Base-by-base conservation (phyloP, 1,140 invertebrate species). In the Lucilia cuprina region DNA sequence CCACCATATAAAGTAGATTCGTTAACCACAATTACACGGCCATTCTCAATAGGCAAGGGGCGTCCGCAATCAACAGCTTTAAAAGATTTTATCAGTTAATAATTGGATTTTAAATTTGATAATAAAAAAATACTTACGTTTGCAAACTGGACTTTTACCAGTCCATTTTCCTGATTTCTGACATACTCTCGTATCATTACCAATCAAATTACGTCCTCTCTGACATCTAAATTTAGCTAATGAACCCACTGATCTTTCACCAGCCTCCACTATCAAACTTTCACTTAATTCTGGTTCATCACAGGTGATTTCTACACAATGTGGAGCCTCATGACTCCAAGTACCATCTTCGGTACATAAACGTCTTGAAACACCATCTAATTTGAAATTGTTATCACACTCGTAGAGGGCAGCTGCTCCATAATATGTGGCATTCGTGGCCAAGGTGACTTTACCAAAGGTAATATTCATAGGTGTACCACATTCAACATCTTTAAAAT, bases 321-420 rank as follows among this genome's bases (percentile, higher is more conserved):
- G 90, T 0, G 97, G 97, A 9, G 94, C 91, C 75, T 94, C 94
- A 9, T 95, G 95, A 85, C 95, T 96, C 96, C 97, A 97, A 0
- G 96, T 96, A 17, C 95, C 96, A 90, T 98, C 97, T 89, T 97
- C 96, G 14, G 96, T 93, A 89, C 98, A 98, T 50, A 96, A 89
- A 87, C 96, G 92, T 84, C 96, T 92, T 0, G 95, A 95, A 55
- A 96, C 96, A 3, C 97, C 96, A 84, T 96, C 96, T 5, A 98
- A 90, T 88, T 96, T 94, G 91, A 94, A 98, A 86, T 97, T 96
- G 2, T 93, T 91, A 41, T 96, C 93, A 88, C 97, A 98, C 85
- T 96, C 95, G 88, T 98, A 98, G 4, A 97, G 92, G 0, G 94
- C 96, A 1, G 95, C 94, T 2, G 96, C 95, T 1, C 96, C 96